Evolutionary conservation across 2,113 vertebrate species (phyloP).

Genomic region (Gymnocephalus cernua): DNA sequence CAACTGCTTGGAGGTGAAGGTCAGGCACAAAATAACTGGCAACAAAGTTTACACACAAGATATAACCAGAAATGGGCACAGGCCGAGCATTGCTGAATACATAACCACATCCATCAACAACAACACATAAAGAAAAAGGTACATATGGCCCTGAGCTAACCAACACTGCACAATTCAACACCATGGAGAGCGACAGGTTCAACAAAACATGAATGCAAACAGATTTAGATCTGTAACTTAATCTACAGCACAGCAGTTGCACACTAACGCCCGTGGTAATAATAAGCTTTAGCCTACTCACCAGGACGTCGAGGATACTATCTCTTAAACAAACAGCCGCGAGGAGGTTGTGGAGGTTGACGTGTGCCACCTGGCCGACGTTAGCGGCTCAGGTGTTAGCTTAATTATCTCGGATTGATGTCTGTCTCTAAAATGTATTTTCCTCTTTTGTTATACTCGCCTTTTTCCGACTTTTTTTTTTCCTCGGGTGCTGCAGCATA

Average conservation of each 20-base stretch:
- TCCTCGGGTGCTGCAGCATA: neutral
- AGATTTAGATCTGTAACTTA: neutral
- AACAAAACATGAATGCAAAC: neutral
- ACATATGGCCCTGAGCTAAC: neutral
- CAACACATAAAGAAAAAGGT: neutral
- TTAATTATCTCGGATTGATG: neutral
- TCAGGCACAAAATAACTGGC: neutral
- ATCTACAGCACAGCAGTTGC: neutral
- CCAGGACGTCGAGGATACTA: neutral
- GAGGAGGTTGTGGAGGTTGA: neutral
- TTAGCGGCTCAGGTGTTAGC: neutral
- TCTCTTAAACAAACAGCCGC: no score
- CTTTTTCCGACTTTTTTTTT: neutral
- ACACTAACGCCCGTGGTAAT: neutral
- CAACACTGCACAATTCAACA: neutral
- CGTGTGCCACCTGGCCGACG: neutral
- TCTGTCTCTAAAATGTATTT: neutral
- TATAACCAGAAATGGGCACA: neutral
- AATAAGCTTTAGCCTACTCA: neutral
- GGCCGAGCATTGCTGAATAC: neutral
- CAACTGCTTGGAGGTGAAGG: neutral
- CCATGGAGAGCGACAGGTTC: neutral
- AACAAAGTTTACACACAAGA: neutral
- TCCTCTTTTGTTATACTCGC: neutral
- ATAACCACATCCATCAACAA: neutral